Base-by-base conservation (phyloP, 2,113 vertebrate species). In the Grus americana region DNA sequence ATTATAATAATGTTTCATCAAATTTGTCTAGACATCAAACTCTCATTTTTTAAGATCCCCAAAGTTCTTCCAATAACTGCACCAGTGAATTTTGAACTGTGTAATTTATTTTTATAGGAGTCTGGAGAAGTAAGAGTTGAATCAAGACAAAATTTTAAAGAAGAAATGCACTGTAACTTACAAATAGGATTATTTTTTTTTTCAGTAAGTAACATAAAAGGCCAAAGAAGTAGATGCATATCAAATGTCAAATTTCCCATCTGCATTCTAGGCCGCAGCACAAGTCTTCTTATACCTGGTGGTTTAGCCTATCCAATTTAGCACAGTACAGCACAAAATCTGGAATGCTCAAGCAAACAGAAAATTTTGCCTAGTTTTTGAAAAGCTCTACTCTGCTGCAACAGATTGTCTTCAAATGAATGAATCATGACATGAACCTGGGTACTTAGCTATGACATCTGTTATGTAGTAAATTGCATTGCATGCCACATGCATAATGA, bases 351-450 rank as follows among this genome's bases (percentile, higher is more conserved):
- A 92, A 50, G 76, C 46, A 92, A 98, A 97, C 79, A 72, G 16
- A 50, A 61, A 86, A 67, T 63, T 96, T 95, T 96, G 44, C 63
- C 70, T 78, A 46, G 54, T 79, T 97, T 95, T 83, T 92, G 44
- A 93, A 96, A 97, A 96, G 40, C 88, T 86, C 46, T 95, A 42
- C 52, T 61, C 87, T 95, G 79, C 76, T 96, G 90, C 90, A 97
- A 93, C 97, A 98, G 97, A 97, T 95, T 98, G 86, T 97, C 91
- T 97, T 96, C 96, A 98, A 97, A 98, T 97, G 97, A 97, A 97
- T 98, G 97, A 98, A 97, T 98, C 97, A 97, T 97, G 94, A 97
- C 97, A 98, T 75, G 76, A 98, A 93, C 92, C 92, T 92, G 88
- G 70, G 81, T 97, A 95, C 93, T 98, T 96, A 97, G 91, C 96